Evolutionary conservation across 2,797 vertebrate genomes (phyloP), one percentile per base, ranked within the genome.

Genomic region (Muraenolepis orangiensis): DNA sequence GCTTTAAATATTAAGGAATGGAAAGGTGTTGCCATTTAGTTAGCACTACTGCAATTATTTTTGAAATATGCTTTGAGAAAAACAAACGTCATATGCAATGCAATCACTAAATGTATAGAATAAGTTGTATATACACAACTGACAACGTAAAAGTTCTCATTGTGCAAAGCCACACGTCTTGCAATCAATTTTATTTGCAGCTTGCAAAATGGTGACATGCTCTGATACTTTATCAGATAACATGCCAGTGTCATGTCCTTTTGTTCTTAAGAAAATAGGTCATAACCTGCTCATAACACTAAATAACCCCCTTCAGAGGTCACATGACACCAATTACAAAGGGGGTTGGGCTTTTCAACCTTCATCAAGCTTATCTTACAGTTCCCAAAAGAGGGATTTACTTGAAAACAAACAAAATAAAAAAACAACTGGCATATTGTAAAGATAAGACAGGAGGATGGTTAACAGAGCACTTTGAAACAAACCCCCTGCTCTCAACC

Each of bases 281-380:
- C 85, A 91, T 90, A 91, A 88, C 87, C 87, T 89, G 82, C 86
- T 84, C 80, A 74, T 74, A 84, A 78, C 76, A 70, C 76, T 87
- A 79, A 91, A 90, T 90, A 88, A 78, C 86, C 80, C 86, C 76
- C 73, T 79, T 79, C 64, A 67, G 74, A 84, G 82, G 84, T 90
- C 88, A 93, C 66, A 82, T 91, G 86, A 88, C 87, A 83, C 72
- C 29, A 79, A 81, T 89, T 68, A 92, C 89, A 93, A 93, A 92
- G 88, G 84, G 84, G 67, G 89, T 91, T n/a, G n/a, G n/a, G n/a
- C 87, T 90, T 87, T 76, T 70, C 69, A 51, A 51, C 74, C 66
- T 80, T 61, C 81, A 81, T 84, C 76, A 34, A 74, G 87, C 84
- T 92, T 91, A 92, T 92, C 88, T 91, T 6, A 74, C 76, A 61